Conservation (phyloP, 2,888 invertebrate genomes). For the Phortica okadai region DNA sequence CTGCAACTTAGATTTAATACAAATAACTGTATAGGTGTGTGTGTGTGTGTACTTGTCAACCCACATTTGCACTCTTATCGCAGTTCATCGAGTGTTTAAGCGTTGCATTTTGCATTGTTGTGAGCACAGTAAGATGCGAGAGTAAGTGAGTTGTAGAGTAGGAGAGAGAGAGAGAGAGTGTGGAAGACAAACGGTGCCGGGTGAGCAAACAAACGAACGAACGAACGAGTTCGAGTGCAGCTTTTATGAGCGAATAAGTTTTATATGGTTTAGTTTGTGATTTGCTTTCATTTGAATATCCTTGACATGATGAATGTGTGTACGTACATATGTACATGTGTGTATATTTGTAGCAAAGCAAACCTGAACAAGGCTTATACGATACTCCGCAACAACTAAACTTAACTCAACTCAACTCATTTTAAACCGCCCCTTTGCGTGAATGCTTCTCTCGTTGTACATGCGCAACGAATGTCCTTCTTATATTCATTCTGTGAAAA, state of each 20-base stretch:
- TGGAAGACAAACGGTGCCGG: background rate
- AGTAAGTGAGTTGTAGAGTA: background rate
- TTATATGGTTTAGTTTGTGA: background rate
- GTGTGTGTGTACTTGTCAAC: conserved; percentile 5
- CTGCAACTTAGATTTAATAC: too few species aligned
- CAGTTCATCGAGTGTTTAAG: background rate
- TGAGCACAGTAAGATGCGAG: background rate
- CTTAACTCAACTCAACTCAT: background rate
- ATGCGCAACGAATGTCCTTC: conserved; percentile 58
- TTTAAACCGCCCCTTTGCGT: conserved; percentile 29
- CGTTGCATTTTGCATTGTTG: background rate
- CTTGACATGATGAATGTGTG: conserved; percentile 17
- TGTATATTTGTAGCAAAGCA: background rate
- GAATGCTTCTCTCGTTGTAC: conserved; percentile 33
- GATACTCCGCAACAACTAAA: background rate
- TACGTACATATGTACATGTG: conserved; percentile 19
- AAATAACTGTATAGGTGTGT: background rate
- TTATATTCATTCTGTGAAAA: conserved; percentile 64
- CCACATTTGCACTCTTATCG: background rate
- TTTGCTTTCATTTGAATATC: background rate
- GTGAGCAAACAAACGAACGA: background rate
- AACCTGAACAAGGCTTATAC: too few species aligned
- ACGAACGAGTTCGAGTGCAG: background rate
- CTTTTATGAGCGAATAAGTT: background rate
- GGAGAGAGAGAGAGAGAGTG: background rate